Base-by-base conservation (phyloP, 1,140 invertebrate genomes). In the Lordiphosa stackelbergi region DNA sequence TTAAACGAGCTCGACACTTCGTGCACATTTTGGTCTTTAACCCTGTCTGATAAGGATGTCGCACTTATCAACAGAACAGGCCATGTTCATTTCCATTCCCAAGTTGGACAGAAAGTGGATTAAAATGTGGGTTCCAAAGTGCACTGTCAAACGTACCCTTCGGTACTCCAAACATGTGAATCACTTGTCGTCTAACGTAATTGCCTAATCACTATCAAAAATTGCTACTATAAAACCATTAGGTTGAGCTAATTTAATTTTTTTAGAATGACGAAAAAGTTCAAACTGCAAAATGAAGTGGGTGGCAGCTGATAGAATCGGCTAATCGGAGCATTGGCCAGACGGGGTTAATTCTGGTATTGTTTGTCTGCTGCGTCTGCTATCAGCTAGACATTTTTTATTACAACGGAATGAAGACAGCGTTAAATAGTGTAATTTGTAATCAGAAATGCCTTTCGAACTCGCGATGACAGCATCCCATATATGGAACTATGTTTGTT, bases 301-400 rank as follows among this genome's bases (percentile, higher is more conserved):
- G 53, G 56, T 61, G 70, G 38, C 57, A 47, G 54, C 16, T 40
- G 28, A 31, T 52, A 34, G 34, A 40, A 46, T 37, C 36, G 35
- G 52, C 41, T 47, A 43, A 37, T 59, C 36, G 42, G 58, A 42
- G 56, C 60, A 60, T 48, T 65, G 62, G 35, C 55, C 61, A 74
- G 72, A 66, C 72, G 22, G 52, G n/a, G 4, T 71, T 73, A 56
- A 48, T 41, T 52, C 56, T 51, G 48, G 53, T 57, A 66, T 72
- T 65, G 69, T 41, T 40, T 61, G 58, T 59, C 19, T 19, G 19
- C 36, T 46, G 45, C 45, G 31, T 53, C 46, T 65, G 54, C 68
- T 65, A 72, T 72, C 69, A 69, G 69, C 66, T 53, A 72, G 69
- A 72, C 66, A 57, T 16, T 53, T 69, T 73, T 73, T 38, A 73